phyloP scores from a whole-genome alignment of 1,140 invertebrate genomes.

The Delia radicum region DNA sequence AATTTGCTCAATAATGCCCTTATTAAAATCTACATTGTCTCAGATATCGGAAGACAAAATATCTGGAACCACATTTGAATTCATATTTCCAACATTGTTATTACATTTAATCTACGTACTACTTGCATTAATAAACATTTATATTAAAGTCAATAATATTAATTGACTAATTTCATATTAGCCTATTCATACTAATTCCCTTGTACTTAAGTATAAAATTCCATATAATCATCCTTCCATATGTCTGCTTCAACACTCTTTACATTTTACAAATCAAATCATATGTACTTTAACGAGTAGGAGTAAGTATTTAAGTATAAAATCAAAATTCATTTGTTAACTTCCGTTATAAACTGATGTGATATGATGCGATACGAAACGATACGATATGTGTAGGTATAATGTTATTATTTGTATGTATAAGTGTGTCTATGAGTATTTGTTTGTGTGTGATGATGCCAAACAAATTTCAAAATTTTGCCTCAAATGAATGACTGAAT shows the following conservation, averaged over 20 bases:
- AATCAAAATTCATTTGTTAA: constrained; percentile 23
- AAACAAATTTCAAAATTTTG: constrained; percentile 7
- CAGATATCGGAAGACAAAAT: too few species aligned
- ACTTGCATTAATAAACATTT: not conserved
- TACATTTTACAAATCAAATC: too few species aligned
- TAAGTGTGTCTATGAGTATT: not conserved
- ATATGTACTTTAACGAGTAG: not conserved
- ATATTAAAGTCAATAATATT: constrained; percentile 12
- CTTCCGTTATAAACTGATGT: constrained; percentile 14
- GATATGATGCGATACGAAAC: not conserved
- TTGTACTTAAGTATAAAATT: not conserved
- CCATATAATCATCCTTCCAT: not conserved
- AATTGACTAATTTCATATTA: constrained; percentile 11
- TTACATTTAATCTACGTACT: too few species aligned
- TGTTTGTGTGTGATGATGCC: constrained; percentile 20
- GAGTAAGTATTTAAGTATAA: not conserved
- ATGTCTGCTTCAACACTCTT: not conserved
- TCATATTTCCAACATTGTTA: too few species aligned
- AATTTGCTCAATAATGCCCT: too few species aligned
- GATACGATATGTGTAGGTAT: not conserved
- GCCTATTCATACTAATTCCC: not conserved
- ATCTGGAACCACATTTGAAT: too few species aligned
- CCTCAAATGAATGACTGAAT: not conserved
- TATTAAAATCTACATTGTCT: too few species aligned
- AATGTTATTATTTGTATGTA: not conserved